Percentiles rank a stretch among this genome's conserved stretches.
Evolutionary conservation across 2,888 invertebrate species (phyloP).

Genomic region (Carpatolechia fugitivella): DNA sequence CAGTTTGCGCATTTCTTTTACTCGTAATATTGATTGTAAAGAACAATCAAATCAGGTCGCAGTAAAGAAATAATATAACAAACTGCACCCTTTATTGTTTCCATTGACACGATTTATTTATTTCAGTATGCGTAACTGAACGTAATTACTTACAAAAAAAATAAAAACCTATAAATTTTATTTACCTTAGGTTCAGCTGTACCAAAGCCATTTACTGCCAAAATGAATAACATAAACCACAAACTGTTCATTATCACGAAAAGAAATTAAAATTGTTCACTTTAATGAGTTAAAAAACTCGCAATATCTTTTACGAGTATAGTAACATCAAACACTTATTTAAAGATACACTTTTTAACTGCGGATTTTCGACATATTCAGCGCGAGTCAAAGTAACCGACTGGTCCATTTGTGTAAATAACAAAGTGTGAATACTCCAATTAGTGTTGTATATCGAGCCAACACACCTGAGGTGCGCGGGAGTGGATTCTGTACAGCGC

Average conservation of each 20-base stretch:
- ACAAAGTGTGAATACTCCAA: conserved; percentile 17
- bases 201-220: background rate
- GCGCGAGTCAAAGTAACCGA: background rate
- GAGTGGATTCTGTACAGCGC: conserved; percentile 1
- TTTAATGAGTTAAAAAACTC: background rate
- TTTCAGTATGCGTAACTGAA: no score
- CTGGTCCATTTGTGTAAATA: conserved; percentile 31
- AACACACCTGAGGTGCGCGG: background rate
- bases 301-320: no score
- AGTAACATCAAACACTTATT: no score
- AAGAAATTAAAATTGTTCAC: background rate
- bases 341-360: no score
- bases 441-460: background rate
- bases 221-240: background rate
- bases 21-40: no score
- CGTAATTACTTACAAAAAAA: background rate
- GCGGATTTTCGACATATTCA: no score
- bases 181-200: background rate
- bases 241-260: background rate
- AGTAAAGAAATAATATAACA: no score
- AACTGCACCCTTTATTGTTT: no score
- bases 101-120: no score
- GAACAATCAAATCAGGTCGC: no score
- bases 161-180: background rate
- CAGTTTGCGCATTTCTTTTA: no score